phyloP scores from a whole-genome alignment of 2,888 invertebrate species.

The Tetramorium bicarinatum region DNA sequence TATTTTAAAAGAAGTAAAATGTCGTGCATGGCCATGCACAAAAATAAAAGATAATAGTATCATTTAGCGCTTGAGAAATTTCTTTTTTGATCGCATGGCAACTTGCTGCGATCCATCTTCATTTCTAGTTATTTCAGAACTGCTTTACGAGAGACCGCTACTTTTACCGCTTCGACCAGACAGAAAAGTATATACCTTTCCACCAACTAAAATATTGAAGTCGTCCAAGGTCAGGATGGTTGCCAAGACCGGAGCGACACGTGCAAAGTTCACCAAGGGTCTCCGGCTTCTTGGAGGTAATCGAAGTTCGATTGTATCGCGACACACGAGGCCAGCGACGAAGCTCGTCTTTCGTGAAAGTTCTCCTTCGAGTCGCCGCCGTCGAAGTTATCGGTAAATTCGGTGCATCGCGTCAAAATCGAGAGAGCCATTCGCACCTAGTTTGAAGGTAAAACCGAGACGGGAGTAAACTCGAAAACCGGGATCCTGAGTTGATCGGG shows the following conservation, averaged over 20 bases:
- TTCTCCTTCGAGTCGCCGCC: not conserved
- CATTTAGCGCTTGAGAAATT: not conserved
- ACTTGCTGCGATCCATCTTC: not conserved
- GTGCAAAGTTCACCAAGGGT: constrained; percentile 39
- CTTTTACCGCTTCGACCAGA: constrained; percentile 5
- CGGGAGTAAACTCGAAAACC: constrained; percentile 36
- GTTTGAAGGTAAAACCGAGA: constrained; percentile 33
- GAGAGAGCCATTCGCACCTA: constrained; percentile 38
- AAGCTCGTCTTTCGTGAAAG: constrained; percentile 15
- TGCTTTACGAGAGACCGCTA: not conserved
- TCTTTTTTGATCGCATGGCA: not conserved
- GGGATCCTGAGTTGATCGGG: constrained; percentile 8
- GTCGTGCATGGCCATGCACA: not conserved
- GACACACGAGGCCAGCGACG: constrained; percentile 4
- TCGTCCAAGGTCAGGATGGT: constrained; percentile 41
- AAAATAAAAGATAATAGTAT: not conserved
- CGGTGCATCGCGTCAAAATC: constrained; percentile 52
- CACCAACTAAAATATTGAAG: constrained; percentile 42
- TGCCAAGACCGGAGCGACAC: constrained; percentile 39
- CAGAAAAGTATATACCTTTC: not conserved
- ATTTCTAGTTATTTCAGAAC: constrained; percentile 19
- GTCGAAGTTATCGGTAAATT: constrained; percentile 29
- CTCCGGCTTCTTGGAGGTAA: constrained; percentile 12
- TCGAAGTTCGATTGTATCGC: constrained; percentile 39
- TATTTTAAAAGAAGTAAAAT: not conserved